Percentiles rank a stretch among this genome's conserved stretches.
phyloP scores from a whole-genome alignment of 1,140 invertebrate species.

The Calosoma granatense region DNA sequence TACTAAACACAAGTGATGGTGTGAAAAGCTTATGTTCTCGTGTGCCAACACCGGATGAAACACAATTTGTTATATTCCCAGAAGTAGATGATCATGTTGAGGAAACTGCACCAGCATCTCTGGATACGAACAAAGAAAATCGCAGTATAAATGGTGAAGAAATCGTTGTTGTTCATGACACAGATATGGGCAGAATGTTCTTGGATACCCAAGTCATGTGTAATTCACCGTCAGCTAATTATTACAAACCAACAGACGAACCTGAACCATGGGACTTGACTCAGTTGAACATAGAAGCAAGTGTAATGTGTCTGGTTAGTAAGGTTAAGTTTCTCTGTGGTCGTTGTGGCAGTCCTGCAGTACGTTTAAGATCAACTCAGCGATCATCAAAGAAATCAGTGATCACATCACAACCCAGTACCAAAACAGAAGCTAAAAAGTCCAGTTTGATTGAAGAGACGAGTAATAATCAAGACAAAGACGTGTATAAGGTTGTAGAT shows the following conservation, averaged over 20 bases:
- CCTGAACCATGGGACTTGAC: slow-evolving; percentile 83
- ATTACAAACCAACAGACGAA: slow-evolving; percentile 72
- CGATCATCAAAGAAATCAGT: slow-evolving; percentile 32
- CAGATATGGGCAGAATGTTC: slow-evolving; percentile 38
- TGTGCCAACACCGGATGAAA: slow-evolving; percentile 30
- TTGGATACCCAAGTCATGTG: slow-evolving; percentile 65
- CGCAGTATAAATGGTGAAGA: slow-evolving; percentile 1
- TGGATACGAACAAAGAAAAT: slow-evolving; percentile 10
- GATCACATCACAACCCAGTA: slow-evolving; percentile 21
- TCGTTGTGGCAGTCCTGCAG: slow-evolving; percentile 58
- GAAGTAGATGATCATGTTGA: slow-evolving; percentile 30
- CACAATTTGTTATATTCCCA: slow-evolving; percentile 38
- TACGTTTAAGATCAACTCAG: slow-evolving; percentile 41
- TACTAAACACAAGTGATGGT: slow-evolving; percentile 29
- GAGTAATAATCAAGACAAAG: slow-evolving; percentile 26
- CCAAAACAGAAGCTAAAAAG: slow-evolving; percentile 18
- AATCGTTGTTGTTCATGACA: slow-evolving; percentile 14
- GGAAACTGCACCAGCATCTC: slow-evolving; percentile 14
- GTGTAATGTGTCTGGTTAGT: slow-evolving; percentile 74
- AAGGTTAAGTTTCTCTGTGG: slow-evolving; percentile 70
- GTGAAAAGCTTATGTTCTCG: slow-evolving; percentile 29
- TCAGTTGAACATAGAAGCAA: slow-evolving; percentile 80
- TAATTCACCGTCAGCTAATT: slow-evolving; percentile 66
- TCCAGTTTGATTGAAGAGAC: slow-evolving; percentile 19
- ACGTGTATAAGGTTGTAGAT: slow-evolving; percentile 30